These are phyloP conservation scores for Hydrophis major DNA, from an alignment of 2,797 vertebrate genomes.

Conservation along the genomic window DNA sequence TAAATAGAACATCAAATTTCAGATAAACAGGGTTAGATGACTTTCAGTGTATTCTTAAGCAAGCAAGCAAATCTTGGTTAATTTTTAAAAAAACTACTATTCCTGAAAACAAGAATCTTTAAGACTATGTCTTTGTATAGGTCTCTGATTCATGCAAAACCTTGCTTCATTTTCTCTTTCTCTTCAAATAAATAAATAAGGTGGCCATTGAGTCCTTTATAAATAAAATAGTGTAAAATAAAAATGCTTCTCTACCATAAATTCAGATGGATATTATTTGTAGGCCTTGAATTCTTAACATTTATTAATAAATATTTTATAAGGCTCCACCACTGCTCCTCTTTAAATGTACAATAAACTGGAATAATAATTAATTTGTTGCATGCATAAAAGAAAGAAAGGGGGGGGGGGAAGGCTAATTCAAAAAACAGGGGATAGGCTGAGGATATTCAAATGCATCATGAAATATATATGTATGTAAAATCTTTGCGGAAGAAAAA, in stretches of 20 bases:
- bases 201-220: background rate
- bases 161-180: background rate
- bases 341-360: slow-evolving; percentile 61
- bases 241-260: slow-evolving; percentile 39
- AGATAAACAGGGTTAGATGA: slow-evolving; percentile 27
- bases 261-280: slow-evolving; percentile 50
- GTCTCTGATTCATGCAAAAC: background rate
- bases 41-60: slow-evolving; percentile 26
- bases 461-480: slow-evolving; percentile 38
- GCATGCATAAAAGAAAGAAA: slow-evolving; percentile 33
- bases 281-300: slow-evolving; percentile 49
- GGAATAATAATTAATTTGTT: slow-evolving; percentile 58
- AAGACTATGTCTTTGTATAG: slow-evolving; percentile 5
- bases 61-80: slow-evolving; percentile 36
- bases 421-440: slow-evolving; percentile 4
- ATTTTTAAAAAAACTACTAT: background rate
- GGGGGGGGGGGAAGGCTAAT: background rate
- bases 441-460: slow-evolving; percentile 36
- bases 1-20: slow-evolving; percentile 38
- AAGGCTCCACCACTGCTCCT: slow-evolving; percentile 45
- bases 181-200: background rate
- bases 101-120: slow-evolving; percentile 40
- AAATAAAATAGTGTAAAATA: slow-evolving; percentile 4
- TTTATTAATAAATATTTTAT: slow-evolving; percentile 68
- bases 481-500: slow-evolving; percentile 39